Evolutionary conservation across 1,140 invertebrate species (phyloP).

Genomic region (Aphelenchoides avenae): DNA sequence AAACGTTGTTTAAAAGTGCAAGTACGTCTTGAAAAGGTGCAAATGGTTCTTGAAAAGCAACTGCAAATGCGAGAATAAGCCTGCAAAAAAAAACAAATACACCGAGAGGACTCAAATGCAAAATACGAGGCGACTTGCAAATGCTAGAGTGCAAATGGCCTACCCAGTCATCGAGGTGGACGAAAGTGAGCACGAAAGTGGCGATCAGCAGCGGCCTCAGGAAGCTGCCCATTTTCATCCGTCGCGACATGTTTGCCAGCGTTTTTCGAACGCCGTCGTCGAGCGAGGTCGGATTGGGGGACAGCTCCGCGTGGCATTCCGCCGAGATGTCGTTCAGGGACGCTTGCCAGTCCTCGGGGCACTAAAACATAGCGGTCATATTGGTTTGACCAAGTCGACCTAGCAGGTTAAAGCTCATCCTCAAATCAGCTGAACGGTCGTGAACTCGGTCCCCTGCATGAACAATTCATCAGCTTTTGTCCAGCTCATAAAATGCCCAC

Average conservation of each 20-base stretch:
- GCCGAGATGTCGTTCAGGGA: constrained; percentile 31
- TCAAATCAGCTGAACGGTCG: no score
- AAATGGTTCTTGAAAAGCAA: not conserved
- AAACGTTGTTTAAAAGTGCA: constrained; percentile 8
- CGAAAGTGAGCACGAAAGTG: constrained; percentile 41
- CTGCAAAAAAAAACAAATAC: not conserved
- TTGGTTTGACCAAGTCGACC: no score
- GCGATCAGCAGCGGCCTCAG: constrained; percentile 34
- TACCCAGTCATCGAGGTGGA: constrained; percentile 45
- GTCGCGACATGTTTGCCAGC: constrained; percentile 12
- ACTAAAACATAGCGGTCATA: constrained; percentile 26
- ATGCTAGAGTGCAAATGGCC: no score
- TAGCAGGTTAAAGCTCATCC: no score
- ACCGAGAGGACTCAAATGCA: no score
- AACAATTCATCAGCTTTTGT: no score
- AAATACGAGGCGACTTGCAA: no score
- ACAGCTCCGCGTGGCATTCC: constrained; percentile 16
- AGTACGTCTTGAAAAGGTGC: constrained; percentile 4
- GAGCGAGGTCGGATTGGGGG: no score
- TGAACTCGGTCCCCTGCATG: no score
- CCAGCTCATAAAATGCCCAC: no score
- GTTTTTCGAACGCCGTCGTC: not conserved
- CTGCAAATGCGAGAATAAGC: not conserved
- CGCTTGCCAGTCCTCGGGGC: constrained; percentile 38
- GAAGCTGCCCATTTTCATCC: constrained; percentile 35